Conservation (phyloP, 1,140 invertebrate species). For the Pentalonia nigronervosa region DNA sequence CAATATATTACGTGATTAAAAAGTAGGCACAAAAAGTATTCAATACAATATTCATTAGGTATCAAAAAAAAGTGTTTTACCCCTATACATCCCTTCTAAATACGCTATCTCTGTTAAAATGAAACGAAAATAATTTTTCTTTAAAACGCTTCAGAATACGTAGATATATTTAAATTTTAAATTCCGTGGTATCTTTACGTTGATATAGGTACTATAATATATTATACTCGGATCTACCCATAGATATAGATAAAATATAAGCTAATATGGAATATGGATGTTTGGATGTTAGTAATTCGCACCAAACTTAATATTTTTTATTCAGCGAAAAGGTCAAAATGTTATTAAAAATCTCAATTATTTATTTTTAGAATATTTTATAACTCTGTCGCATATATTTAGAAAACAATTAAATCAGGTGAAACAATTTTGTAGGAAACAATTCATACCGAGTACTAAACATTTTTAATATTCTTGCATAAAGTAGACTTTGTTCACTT, state of each 20-base stretch:
- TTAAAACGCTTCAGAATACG: not conserved
- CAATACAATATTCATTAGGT: no score
- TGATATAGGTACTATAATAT: not conserved
- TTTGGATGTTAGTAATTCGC: not conserved
- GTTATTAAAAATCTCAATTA: slow-evolving; percentile 19
- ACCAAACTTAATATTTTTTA: not conserved
- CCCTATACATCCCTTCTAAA: no score
- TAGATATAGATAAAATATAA: not conserved
- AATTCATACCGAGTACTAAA: not conserved
- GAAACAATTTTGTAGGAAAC: not conserved
- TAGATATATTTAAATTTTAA: not conserved
- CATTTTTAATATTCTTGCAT: not conserved
- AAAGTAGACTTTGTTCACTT: not conserved
- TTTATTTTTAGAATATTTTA: not conserved
- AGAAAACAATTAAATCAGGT: not conserved
- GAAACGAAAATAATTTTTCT: not conserved
- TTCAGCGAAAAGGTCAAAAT: not conserved
- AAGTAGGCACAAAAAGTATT: not conserved
- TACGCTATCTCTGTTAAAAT: not conserved
- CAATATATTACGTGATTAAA: not conserved
- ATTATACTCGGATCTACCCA: not conserved
- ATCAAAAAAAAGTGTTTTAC: not conserved
- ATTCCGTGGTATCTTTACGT: not conserved
- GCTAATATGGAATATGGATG: not conserved
- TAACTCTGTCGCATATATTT: not conserved